Conservation (phyloP, 2,113 vertebrate species). For the Neodon shergylaensis region DNA sequence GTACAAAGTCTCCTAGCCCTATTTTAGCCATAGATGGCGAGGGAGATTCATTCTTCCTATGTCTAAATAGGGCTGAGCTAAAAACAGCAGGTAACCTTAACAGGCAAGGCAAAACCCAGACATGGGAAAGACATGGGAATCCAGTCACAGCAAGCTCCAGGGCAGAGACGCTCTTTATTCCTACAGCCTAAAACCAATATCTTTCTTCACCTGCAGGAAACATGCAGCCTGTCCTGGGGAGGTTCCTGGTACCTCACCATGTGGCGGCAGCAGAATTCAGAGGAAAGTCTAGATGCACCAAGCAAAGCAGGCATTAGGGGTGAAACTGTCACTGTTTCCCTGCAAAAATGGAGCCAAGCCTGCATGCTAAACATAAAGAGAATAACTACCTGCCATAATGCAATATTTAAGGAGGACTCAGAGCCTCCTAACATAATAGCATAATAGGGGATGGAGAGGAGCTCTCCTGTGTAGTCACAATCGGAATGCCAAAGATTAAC, state of each 20-base stretch:
- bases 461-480: neutral
- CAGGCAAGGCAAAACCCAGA: neutral
- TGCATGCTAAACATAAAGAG: neutral
- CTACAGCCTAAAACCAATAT: neutral
- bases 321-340: neutral
- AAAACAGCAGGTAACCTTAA: slow-evolving; percentile 1
- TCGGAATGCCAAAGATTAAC: neutral
- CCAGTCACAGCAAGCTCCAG: neutral
- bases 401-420: neutral
- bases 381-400: neutral
- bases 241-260: neutral
- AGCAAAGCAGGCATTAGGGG: neutral
- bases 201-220: neutral
- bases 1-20: neutral
- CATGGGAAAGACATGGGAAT: neutral
- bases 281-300: neutral
- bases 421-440: neutral
- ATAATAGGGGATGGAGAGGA: neutral
- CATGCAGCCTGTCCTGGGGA: neutral
- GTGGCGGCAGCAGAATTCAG: neutral
- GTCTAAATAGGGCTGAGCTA: neutral
- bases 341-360: neutral
- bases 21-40: neutral
- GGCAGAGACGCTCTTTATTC: neutral
- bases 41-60: neutral